A percentile compares a stretch with the other conserved stretches of the same genome.
These are phyloP conservation scores for Drosophila ogumai DNA, from an alignment of 1,140 invertebrate species.

Conservation along the genomic window DNA sequence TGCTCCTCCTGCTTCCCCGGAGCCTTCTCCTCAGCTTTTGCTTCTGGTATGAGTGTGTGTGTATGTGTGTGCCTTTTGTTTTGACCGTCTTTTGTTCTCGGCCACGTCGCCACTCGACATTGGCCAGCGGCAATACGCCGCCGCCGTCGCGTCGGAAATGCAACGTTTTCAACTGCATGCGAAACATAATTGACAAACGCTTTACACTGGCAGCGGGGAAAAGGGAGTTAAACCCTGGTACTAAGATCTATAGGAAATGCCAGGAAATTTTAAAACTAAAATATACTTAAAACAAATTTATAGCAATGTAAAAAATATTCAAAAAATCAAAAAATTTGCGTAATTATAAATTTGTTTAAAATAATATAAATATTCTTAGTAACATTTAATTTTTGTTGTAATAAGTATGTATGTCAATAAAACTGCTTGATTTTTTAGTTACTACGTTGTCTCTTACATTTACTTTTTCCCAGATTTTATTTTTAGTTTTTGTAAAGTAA, in stretches of 20 bases:
- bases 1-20: background rate
- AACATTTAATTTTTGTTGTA: no score
- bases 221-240: background rate
- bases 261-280: background rate
- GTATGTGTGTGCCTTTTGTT: conserved; percentile 12
- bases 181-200: conserved; percentile 78
- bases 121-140: conserved; percentile 23
- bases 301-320: no score
- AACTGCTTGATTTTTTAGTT: no score
- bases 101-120: conserved; percentile 49
- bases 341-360: no score
- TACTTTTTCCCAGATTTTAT: no score
- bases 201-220: conserved; percentile 30
- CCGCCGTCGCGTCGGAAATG: conserved; percentile 53
- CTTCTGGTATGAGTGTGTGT: background rate
- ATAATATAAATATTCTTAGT: no score
- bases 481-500: no score
- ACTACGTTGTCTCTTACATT: no score
- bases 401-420: no score
- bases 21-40: background rate
- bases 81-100: conserved; percentile 56
- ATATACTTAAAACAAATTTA: no score
- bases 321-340: no score
- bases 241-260: background rate
- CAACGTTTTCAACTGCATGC: conserved; percentile 66